Conservation (phyloP, 2,888 invertebrate species). For the Cyrtodaria siliqua region DNA sequence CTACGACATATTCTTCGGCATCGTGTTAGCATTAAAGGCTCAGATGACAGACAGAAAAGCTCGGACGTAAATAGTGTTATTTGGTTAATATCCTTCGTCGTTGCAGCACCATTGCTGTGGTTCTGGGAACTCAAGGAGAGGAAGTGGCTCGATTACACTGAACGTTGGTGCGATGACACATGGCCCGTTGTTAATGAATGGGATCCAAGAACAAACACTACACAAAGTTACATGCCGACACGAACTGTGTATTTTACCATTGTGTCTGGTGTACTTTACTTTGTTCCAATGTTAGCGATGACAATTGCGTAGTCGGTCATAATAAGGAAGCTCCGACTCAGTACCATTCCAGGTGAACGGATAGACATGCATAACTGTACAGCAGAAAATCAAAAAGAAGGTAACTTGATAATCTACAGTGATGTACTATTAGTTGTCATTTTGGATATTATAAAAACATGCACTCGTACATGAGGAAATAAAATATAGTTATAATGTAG, state of each 20-base stretch:
- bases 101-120: constrained; percentile 87
- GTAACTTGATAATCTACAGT: too few relatives aligned
- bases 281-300: constrained; percentile 92
- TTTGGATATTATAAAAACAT: too few relatives aligned
- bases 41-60: constrained; percentile 89
- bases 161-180: constrained; percentile 91
- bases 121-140: too few relatives aligned
- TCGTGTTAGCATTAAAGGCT: too few relatives aligned
- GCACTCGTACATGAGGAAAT: too few relatives aligned
- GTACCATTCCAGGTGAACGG: constrained; percentile 83
- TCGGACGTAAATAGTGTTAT: constrained; percentile 89
- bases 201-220: constrained; percentile 41
- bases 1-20: constrained; percentile 93
- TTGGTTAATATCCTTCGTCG: constrained; percentile 89
- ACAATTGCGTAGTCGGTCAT: constrained; percentile 91
- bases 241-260: constrained; percentile 92
- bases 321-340: constrained; percentile 88
- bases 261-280: constrained; percentile 91
- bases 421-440: too few relatives aligned
- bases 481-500: too few relatives aligned
- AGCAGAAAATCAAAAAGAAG: constrained; percentile 79
- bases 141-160: constrained; percentile 92
- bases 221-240: constrained; percentile 82
- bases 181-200: constrained; percentile 69
- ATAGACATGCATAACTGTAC: constrained; percentile 76